Evolutionary conservation across 2,113 vertebrate genomes (phyloP).

Genomic region (Eulemur rufifrons): DNA sequence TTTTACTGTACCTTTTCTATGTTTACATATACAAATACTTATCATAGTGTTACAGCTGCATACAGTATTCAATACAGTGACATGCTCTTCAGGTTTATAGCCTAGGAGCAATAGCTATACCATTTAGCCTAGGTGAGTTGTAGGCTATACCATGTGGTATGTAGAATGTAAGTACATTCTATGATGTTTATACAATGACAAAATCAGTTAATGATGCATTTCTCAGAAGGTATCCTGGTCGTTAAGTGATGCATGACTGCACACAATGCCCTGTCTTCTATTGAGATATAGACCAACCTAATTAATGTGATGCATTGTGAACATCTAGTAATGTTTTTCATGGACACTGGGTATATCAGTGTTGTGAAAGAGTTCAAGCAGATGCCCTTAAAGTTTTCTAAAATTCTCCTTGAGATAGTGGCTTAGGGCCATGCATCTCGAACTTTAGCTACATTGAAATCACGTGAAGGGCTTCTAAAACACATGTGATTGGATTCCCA

Average conservation of each 20-base stretch:
- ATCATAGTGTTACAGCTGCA: background rate
- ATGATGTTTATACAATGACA: background rate
- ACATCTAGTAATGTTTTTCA: background rate
- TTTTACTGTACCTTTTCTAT: background rate
- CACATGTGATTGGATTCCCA: background rate
- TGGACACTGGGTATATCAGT: background rate
- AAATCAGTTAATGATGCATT: background rate
- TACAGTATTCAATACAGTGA: background rate
- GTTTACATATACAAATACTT: background rate
- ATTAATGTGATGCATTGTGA: background rate
- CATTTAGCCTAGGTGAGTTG: background rate
- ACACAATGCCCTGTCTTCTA: background rate
- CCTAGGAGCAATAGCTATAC: background rate
- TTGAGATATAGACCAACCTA: background rate
- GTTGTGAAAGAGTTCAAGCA: background rate
- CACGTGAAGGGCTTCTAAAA: background rate
- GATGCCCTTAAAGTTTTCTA: background rate
- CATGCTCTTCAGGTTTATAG: background rate
- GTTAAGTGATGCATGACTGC: background rate
- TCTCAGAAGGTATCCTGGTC: background rate
- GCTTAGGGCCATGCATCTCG: background rate
- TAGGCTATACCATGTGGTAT: background rate
- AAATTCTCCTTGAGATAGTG: background rate
- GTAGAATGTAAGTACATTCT: background rate
- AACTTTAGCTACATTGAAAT: background rate